These are phyloP conservation scores for Tolmerus cingulatus DNA, from an alignment of 2,888 invertebrate genomes.

Conservation along the genomic window DNA sequence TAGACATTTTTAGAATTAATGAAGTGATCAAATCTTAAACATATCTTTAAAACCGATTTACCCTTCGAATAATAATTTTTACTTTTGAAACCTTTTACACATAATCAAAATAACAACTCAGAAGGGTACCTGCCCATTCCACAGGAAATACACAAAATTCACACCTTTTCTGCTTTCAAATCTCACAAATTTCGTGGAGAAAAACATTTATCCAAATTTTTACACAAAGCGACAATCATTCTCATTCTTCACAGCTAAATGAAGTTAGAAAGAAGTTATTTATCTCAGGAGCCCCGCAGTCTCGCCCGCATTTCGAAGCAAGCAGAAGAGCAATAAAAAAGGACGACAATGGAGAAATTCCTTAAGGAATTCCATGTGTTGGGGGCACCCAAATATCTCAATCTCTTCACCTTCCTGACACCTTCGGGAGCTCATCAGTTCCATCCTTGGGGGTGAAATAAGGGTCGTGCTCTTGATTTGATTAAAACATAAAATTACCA, in stretches of 20 bases:
- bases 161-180: background rate
- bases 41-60: too few species aligned
- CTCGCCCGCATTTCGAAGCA: background rate
- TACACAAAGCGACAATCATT: constrained; percentile 9
- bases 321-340: background rate
- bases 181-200: background rate
- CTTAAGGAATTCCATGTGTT: background rate
- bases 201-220: background rate
- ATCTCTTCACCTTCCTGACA: background rate
- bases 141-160: background rate
- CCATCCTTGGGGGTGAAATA: constrained; percentile 15
- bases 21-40: too few species aligned
- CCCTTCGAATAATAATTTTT: too few species aligned
- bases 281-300: background rate
- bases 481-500: constrained; percentile 43
- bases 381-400: constrained; percentile 6
- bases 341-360: constrained; percentile 6
- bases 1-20: too few species aligned
- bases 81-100: too few species aligned
- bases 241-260: background rate
- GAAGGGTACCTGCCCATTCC: background rate
- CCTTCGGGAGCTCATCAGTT: background rate
- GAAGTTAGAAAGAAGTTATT: constrained; percentile 22
- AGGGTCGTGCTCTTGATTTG: constrained; percentile 40
- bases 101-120: too few species aligned